Evolutionary conservation across 2,888 invertebrate species (phyloP), one percentile per base, ranked within the genome.

Genomic region (Epinotia ramella): DNA sequence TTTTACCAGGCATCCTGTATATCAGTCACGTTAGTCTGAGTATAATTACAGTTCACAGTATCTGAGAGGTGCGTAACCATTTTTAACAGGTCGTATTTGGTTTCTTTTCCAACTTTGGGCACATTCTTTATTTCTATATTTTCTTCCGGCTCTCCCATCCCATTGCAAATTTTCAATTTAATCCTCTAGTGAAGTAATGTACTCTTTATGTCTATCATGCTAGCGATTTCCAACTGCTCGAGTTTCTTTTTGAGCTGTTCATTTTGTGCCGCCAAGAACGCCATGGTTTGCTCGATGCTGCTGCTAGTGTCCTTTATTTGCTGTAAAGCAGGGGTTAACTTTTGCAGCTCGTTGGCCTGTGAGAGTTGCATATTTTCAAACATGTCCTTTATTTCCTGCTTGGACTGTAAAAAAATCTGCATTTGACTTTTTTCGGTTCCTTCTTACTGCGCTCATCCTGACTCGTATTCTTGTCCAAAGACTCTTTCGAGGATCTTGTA

Each of bases 61-160:
- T 64, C 70, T 0, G 79, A 69, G 0, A 79, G 46, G 13, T 53
- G 56, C 11, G 62, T 11, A 11, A 79, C 76, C 78, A 79, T 79
- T 0, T 73, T 46, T 9, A 76, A 44, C 1, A 80, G 64, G 44
- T 80, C 78, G 24, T 74, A 67, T 33, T 73, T 77, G 0, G 76
- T 69, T 65, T 80, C 80, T 1, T 49, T 71, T 0, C 66, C 18
- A 11, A 57, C 65, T 60, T 73, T 79, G 0, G 78, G 80, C 0
- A 79, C 79, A 66, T 78, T 79, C 70, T 80, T 77, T 49, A 78
- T 75, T 69, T 78, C 76, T 13, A 78, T 71, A 63, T 76, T 77
- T 6, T 73, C 56, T 64, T 80, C 79, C 4, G 78, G 59, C 11
- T 20, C 62, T 0, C 16, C 65, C 56, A n/a, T 75, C n/a, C n/a